Base-by-base conservation (phyloP, 2,888 invertebrate genomes). In the Tinea pellionella region DNA sequence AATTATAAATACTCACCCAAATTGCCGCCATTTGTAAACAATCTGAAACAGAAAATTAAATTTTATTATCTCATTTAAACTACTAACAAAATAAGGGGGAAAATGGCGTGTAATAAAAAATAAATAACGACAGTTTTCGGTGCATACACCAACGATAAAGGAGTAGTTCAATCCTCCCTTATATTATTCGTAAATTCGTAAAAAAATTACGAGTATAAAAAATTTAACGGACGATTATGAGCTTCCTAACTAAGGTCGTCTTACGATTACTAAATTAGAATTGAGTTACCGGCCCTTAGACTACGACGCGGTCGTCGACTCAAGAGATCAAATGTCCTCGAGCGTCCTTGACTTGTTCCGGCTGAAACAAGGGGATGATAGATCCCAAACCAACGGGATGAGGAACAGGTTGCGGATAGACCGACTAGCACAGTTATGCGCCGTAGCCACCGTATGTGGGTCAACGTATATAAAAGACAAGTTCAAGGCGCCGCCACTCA, bases 401-500 rank as follows among this genome's bases (percentile, higher is more conserved):
- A 62, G 64, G 72, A 73, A 74, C 80, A 74, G 77, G 78, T 79
- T 76, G 72, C 74, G 70, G 72, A 71, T 71, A 67, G 72, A 72
- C 75, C 73, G 69, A 76, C 77, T 78, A 79, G 78, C 82, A 85
- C 85, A 86, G 85, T 84, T 84, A 86, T 70, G 75, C 70, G 73
- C 69, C 60, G 37, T 59, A 69, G 71, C 75, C 90, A 90, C 90
- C 67, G 76, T 80, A 93, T 90, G 92, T 93, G 90, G 93, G 93
- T 93, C 93, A 92, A 83, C 83, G 85, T 93, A 93, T 93, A 93
- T 93, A 93, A 92, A 93, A 90, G 88, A 88, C 91, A 93, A 93
- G 93, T 93, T 93, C 92, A 93, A 92, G 93, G 92, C 91, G 89
- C 89, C 78, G 71, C 88, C 89, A 85, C 88, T 89, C 90, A 90